Base-by-base conservation (phyloP, 1,140 invertebrate genomes). In the Drosophila eugracilis region DNA sequence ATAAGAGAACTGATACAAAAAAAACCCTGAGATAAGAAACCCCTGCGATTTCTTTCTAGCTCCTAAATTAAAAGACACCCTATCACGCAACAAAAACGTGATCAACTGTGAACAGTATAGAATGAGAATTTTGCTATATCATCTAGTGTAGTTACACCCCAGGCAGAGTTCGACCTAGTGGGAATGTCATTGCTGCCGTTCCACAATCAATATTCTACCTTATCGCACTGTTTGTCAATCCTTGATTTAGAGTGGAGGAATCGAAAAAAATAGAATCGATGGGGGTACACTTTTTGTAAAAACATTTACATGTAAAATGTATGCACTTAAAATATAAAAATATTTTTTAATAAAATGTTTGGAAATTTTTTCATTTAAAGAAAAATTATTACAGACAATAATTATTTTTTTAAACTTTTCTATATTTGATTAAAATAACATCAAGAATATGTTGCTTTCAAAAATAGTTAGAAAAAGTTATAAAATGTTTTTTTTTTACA, bases 161-260 rank as follows among this genome's bases (percentile, higher is more conserved):
- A 24, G 21, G 15, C 22, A 65, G 62, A 41, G 36, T 66, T 42
- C 17, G 65, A 69, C 62, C 65, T 69, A 69, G 17, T 42, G 62
- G 62, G 47, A 69, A 69, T 67, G 65, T 69, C 65, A 69, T 44
- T 37, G 60, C 57, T 62, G 57, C 41, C 17, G 24, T 24, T 67
- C 4, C n/a, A 37, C 32, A 48, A 63, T 63, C 60, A 48, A 63
- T 65, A 48, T 5, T 17, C 17, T 4, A 1, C 17, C 62, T 53
- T 69, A 69, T 69, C 65, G 26, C 28, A 14, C 10, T 67, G 37
- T 42, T 67, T 67, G 28, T 10, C 17, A 19, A 67, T 53, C 36
- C 36, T 53, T 66, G 63, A 28, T 21, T 5, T 47, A 37, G 17
- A 47, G 60, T 9, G 37, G 4, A n/a, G 26, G 28, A n/a, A 52